Percentiles rank a stretch among this genome's conserved stretches.
These are phyloP conservation scores for Procavia capensis DNA, from an alignment of 2,113 vertebrate species.

Conservation along the genomic window DNA sequence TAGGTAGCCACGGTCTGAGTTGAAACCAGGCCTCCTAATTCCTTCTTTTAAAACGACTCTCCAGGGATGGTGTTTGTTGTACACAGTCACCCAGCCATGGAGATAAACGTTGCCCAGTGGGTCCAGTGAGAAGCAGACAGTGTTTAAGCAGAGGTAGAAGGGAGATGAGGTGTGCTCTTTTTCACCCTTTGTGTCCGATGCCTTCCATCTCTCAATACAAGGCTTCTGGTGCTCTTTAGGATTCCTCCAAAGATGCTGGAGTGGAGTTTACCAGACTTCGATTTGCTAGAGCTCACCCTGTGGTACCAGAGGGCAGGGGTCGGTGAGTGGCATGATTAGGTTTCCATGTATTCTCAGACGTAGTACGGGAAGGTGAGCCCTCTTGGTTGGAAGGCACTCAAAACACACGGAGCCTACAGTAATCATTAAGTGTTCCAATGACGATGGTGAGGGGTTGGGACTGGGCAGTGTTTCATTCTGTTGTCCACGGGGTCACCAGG, in stretches of 20 bases:
- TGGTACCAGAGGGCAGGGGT: not conserved
- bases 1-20: not conserved
- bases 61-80: not conserved
- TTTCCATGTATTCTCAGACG: not conserved
- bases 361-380: not conserved
- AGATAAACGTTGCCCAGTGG: not conserved
- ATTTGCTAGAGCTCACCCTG: not conserved
- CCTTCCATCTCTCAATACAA: not conserved
- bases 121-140: not conserved
- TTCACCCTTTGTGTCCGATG: not conserved
- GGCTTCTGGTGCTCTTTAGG: not conserved
- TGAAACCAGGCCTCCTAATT: not conserved
- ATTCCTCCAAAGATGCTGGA: not conserved
- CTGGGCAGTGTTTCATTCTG: not conserved
- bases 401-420: not conserved
- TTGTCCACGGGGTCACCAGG: not conserved
- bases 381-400: not conserved
- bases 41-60: not conserved
- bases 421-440: not conserved
- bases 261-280: not conserved
- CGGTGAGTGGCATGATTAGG: not conserved
- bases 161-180: not conserved
- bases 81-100: accelerated
- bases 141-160: not conserved
- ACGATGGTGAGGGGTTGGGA: not conserved